A percentile compares a stretch with the other conserved stretches of the same genome.
These are phyloP conservation scores for Spea multiplicata DNA, from an alignment of 2,113 vertebrate species.

Conservation along the genomic window DNA sequence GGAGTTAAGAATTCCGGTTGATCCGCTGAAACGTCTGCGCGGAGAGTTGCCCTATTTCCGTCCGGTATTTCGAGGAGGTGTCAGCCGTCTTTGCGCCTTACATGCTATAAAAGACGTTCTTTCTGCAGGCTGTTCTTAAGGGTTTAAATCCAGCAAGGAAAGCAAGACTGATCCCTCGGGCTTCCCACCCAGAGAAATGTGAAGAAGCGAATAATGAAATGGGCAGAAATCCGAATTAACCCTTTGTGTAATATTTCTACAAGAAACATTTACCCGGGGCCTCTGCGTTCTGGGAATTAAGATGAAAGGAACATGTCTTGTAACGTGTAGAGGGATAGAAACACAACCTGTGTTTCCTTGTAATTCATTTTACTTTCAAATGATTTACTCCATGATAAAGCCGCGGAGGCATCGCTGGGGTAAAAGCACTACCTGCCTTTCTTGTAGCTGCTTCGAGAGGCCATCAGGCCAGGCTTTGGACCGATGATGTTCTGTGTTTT, in stretches of 20 bases:
- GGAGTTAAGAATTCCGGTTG: constrained; percentile 13
- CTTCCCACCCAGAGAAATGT: constrained; percentile 24
- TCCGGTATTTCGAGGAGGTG: constrained; percentile 15
- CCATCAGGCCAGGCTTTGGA: too few relatives aligned
- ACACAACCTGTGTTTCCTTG: background rate
- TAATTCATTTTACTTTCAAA: background rate
- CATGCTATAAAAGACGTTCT: constrained; percentile 31
- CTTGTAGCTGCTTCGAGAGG: too few relatives aligned
- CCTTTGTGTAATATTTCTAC: background rate
- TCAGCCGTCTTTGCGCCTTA: constrained; percentile 13
- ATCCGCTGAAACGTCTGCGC: constrained; percentile 11
- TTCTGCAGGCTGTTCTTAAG: constrained; percentile 41
- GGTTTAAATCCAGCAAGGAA: constrained; percentile 43
- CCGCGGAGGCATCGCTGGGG: too few relatives aligned
- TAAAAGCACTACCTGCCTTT: too few relatives aligned
- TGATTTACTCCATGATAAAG: background rate
- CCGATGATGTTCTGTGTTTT: too few relatives aligned
- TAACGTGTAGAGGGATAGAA: background rate
- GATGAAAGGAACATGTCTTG: background rate
- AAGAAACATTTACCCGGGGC: background rate
- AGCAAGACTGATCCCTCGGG: constrained; percentile 32
- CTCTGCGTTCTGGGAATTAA: background rate
- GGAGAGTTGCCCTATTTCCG: constrained; percentile 27
- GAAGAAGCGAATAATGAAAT: constrained; percentile 25
- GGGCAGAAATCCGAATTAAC: constrained; percentile 14